Base-by-base conservation (phyloP, 1,140 invertebrate genomes). In the Odontomachus brunneus region DNA sequence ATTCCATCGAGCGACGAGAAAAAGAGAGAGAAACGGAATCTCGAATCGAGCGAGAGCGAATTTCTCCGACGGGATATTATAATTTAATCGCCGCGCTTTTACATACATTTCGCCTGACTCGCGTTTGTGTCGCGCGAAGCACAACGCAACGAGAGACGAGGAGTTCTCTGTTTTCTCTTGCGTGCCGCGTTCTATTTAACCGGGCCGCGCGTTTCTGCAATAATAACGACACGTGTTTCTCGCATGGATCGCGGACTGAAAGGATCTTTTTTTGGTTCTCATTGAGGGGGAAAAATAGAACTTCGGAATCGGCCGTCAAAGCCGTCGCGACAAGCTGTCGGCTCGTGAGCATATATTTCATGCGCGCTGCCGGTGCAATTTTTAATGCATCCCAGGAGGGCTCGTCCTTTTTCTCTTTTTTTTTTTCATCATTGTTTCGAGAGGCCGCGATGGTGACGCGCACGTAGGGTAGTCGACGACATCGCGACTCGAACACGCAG, bases 11-110 rank as follows among this genome's bases (percentile, higher is more conserved):
- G 29, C 14, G 49, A 81, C 0, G 26, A 44, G 29, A 33, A 5
- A 5, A 44, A 65, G 44, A 49, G 73, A 76, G 51, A 82, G 78
- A 76, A 60, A 74, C 11, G 14, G 51, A 44, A 5, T 33, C 38
- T 44, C 38, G 38, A 44, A 44, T 44, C 38, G 9, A 44, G 38
- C 9, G 38, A 11, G 38, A 44, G 9, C 38, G 38, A 19, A 83
- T 85, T 67, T 82, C 75, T 48, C 55, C 12, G 0, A 7, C 3
- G 9, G 38, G 38, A 44, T 44, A 44, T 44, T 38, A 1, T 49
- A 44, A 22, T 65, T 65, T 65, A 7, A 65, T 19, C 12, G 26
- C 19, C 33, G 33, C 33, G 0, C n/a, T 38, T 63, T n/a, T n/a
- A n/a, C n/a, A 33, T 33, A 33, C 29, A 33, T 33, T 33, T 33